Base-by-base conservation (phyloP, 2,888 invertebrate genomes). In the Zootermopsis nevadensis region DNA sequence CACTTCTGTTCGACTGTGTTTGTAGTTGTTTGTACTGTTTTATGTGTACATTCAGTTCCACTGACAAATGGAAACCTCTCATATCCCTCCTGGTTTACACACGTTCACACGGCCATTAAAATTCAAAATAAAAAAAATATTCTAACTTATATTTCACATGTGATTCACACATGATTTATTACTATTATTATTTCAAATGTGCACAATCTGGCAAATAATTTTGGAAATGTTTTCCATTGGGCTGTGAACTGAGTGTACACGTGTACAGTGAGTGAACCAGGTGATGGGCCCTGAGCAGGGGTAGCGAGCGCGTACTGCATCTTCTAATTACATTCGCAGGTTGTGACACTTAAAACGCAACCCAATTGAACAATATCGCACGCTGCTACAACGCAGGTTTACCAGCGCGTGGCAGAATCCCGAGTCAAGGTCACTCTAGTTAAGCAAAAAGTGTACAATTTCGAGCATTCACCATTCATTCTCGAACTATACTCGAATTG, bases 231-330 rank as follows among this genome's bases (percentile, higher is more conserved):
- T n/a, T 80, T 83, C 80, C 83, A 74, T 80, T 74, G 69, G 80
- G 55, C 60, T 33, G 69, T 69, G 84, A 84, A 85, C 85, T 85
- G 85, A 85, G 84, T 85, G 85, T 85, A 85, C 85, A 85, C 85
- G 85, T 85, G 85, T 85, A 85, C 82, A 79, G 79, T 79, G 79
- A 79, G 79, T 79, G 79, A 85, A 85, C 85, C 85, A 85, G 85
- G 85, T 84, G 84, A 84, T 79, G 84, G 84, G 84, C 81, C 84
- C 89, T 89, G 89, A 89, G 89, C 89, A 89, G 88, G 88, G 87
- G 69, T 79, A 83, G 77, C 27, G 77, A 84, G 69, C 83, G 81
- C 81, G 74, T 66, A 60, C 77, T 38, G 31, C 79, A 38, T 60
- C 79, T 60, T 60, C 77, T 77, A 72, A 67, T 27, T 76, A 79